phyloP scores from a whole-genome alignment of 2,797 vertebrate genomes.

The Sciurus carolinensis region DNA sequence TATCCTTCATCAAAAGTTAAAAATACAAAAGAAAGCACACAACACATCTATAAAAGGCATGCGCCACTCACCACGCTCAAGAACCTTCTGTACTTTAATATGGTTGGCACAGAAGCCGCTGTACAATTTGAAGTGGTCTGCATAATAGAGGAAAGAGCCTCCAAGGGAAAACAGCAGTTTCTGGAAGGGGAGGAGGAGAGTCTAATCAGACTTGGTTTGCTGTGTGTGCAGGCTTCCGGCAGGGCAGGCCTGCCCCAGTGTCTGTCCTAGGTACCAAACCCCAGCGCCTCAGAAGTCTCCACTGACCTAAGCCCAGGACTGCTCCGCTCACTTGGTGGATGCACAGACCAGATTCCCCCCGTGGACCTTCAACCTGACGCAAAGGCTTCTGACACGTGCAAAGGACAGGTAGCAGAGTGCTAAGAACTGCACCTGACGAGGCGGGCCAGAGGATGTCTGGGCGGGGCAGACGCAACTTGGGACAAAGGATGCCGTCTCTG shows the following conservation, averaged over 20 bases:
- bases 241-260: accelerated
- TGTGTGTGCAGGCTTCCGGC: not conserved
- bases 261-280: not conserved
- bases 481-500: accelerated
- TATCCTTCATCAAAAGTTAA: not conserved
- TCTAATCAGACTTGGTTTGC: not conserved
- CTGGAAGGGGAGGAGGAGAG: constrained; percentile 87
- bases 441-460: not conserved
- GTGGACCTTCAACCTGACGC: not conserved
- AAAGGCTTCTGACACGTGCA: not conserved
- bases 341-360: accelerated
- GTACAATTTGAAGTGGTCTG: constrained; percentile 99
- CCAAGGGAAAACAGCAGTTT: constrained; percentile 98
- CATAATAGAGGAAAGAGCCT: constrained; percentile 99
- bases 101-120: constrained; percentile 99
- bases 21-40: not conserved
- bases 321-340: not conserved
- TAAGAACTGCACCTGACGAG: not conserved
- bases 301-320: not conserved
- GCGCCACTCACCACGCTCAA: constrained; percentile 94
- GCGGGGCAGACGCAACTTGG: not conserved
- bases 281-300: not conserved
- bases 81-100: constrained; percentile 99
- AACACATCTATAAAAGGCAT: not conserved
- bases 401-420: not conserved